A percentile compares a stretch with the other conserved stretches of the same genome.
Conservation (phyloP, 1,140 invertebrate species). For the Dreissena polymorpha region DNA sequence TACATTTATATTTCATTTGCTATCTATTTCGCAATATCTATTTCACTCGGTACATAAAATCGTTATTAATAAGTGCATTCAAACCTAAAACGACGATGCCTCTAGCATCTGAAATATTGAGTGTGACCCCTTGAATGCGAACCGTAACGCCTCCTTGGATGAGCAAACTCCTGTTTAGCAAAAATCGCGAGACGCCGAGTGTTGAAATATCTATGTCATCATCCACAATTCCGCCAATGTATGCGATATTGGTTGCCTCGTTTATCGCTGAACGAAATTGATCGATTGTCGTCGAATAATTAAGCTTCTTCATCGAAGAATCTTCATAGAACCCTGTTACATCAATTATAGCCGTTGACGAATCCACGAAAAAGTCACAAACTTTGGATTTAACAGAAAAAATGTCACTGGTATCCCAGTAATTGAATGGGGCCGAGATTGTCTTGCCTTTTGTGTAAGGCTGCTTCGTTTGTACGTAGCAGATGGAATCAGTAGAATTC, state of each 20-base stretch:
- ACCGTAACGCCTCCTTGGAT: not conserved
- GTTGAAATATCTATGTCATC: not conserved
- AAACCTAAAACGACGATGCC: slow-evolving; percentile 10
- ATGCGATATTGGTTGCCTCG: not conserved
- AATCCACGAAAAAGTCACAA: slow-evolving; percentile 19
- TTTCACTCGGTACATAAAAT: not conserved
- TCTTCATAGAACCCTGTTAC: not conserved
- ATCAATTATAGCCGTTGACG: not conserved
- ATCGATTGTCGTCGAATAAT: not conserved
- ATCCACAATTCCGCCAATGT: not conserved
- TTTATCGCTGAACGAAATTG: not conserved
- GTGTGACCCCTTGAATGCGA: not conserved
- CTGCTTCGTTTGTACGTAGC: not conserved
- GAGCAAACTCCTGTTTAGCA: slow-evolving; percentile 13
- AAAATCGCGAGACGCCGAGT: not conserved
- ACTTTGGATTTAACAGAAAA: not conserved
- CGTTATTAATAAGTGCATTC: not conserved
- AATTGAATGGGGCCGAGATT: not conserved
- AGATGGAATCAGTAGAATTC: not conserved
- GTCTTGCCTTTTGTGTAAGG: not conserved
- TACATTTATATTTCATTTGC: not conserved
- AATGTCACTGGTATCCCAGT: slow-evolving; percentile 15
- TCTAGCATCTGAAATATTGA: not conserved
- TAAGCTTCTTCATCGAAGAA: not conserved
- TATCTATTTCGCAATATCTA: not conserved